Evolutionary conservation across 2,113 vertebrate species (phyloP), one percentile per base, ranked within the genome.

Genomic region (Opisthocomus hoazin): DNA sequence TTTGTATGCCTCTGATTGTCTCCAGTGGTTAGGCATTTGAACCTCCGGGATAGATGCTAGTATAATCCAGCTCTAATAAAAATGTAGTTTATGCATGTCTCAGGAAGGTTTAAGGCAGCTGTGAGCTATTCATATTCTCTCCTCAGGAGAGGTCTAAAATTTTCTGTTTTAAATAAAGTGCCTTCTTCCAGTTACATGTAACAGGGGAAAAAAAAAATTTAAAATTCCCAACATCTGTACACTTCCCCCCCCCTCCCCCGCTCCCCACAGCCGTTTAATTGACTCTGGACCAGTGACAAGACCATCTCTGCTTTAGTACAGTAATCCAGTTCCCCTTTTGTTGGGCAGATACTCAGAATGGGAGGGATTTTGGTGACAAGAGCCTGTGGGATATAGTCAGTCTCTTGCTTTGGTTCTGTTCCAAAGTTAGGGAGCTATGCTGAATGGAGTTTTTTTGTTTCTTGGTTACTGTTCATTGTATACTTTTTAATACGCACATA

Each of bases 61-160:
- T 96, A 91, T 97, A 97, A 97, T 95, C 84, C 89, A 76, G 65
- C 81, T 94, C 87, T 95, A 98, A 97, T 97, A 97, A 98, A 97
- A 96, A 92, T 87, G 95, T 80, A 88, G 84, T 91, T 82, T 90
- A 83, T 95, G 70, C 66, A 93, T 77, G 89, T 82, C 90, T 45
- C 66, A 92, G 94, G 45, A 91, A 93, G 89, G 87, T 93, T 95
- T 97, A 95, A 97, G 86, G 79, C 90, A 95, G 64, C 94, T 97
- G 53, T 90, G 76, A 97, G 81, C 80, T 97, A 91, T 96, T 95
- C 89, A 70, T 85, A 54, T 87, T 94, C 12, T 87, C 53, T 85
- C 23, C 92, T 97, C 75, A 57, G 57, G 80, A 91, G 87, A 88
- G 69, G 26, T 57, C 45, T 96, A 66, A 86, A 64, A 87, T 73